These are phyloP conservation scores for Lathamus discolor DNA, from an alignment of 2,113 vertebrate species.

Conservation along the genomic window DNA sequence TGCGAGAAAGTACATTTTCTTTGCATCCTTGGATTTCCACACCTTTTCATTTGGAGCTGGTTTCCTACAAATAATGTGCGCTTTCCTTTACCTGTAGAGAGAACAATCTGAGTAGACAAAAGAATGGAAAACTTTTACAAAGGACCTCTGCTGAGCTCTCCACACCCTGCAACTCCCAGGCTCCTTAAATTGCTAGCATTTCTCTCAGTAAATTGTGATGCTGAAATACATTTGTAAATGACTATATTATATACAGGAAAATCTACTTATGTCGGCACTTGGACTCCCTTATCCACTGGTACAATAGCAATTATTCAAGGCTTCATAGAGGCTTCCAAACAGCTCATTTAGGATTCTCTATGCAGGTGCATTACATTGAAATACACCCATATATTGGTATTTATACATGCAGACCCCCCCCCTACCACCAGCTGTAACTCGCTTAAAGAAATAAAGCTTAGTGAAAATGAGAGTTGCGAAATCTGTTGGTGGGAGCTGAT, in stretches of 20 bases:
- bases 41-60: constrained; percentile 11
- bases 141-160: constrained; percentile 21
- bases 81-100: neutral
- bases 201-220: constrained; percentile 57
- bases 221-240: constrained; percentile 52
- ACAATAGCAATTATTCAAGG: neutral
- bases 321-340: neutral
- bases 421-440: neutral
- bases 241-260: constrained; percentile 43
- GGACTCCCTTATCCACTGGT: neutral
- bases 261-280: neutral
- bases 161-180: neutral
- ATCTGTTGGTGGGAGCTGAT: neutral
- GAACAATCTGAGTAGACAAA: neutral
- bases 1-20: constrained; percentile 46
- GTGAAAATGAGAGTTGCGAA: neutral
- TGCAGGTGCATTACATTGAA: neutral
- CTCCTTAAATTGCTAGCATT: constrained; percentile 59
- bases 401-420: neutral
- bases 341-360: neutral
- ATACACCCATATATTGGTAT: neutral
- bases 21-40: constrained; percentile 25
- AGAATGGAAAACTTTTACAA: constrained; percentile 16
- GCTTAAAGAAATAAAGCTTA: neutral
- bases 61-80: constrained; percentile 14